Percentiles rank a stretch among this genome's conserved stretches.
These are phyloP conservation scores for Potamilus streckersoni DNA, from an alignment of 1,140 invertebrate species.

Conservation along the genomic window DNA sequence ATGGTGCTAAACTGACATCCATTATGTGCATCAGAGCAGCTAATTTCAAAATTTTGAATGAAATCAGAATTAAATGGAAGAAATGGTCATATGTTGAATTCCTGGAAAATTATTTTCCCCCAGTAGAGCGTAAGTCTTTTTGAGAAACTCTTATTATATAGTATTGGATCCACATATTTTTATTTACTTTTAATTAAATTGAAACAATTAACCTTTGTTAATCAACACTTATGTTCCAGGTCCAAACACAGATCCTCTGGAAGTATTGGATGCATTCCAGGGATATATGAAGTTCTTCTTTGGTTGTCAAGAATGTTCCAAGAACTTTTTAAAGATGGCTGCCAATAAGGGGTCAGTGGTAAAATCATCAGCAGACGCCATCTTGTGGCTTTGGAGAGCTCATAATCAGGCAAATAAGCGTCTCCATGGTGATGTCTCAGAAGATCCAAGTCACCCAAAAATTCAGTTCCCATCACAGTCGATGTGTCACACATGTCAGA, in stretches of 20 bases:
- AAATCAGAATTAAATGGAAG: too few relatives aligned
- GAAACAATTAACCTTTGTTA: background rate
- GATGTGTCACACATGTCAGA: constrained; percentile 79
- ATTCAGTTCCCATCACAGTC: constrained; percentile 84
- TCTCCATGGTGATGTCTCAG: constrained; percentile 84
- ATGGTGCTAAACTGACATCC: too few relatives aligned
- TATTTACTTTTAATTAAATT: too few relatives aligned
- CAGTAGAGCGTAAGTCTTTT: too few relatives aligned
- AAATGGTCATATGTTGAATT: too few relatives aligned
- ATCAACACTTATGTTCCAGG: constrained; percentile 30
- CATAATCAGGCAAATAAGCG: constrained; percentile 91
- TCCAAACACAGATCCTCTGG: constrained; percentile 67
- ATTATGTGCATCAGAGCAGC: too few relatives aligned
- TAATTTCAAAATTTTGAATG: too few relatives aligned
- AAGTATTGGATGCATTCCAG: constrained; percentile 84
- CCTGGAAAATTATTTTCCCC: too few relatives aligned
- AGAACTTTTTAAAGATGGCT: constrained; percentile 82
- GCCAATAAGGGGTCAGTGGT: constrained; percentile 78
- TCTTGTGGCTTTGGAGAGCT: constrained; percentile 94
- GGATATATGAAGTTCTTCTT: constrained; percentile 94
- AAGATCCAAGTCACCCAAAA: constrained; percentile 93
- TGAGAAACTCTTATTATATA: too few relatives aligned
- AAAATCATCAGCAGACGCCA: constrained; percentile 77
- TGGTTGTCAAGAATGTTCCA: constrained; percentile 89
- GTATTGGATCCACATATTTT: too few relatives aligned